Base-by-base conservation (phyloP, 2,888 invertebrate species). In the Pristionchus arcanus region DNA sequence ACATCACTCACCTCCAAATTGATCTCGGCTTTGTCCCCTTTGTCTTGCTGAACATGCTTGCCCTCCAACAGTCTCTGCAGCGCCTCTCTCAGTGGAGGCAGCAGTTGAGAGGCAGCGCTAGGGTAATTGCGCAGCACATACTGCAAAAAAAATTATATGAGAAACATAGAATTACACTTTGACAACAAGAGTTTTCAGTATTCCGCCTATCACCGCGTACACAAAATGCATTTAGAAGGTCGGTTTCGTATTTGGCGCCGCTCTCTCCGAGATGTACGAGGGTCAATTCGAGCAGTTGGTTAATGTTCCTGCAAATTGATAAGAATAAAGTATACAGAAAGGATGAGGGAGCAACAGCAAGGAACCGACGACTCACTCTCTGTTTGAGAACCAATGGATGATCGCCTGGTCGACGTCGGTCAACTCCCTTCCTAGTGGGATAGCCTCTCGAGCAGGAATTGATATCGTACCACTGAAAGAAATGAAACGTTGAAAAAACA, bases 41-140 rank as follows among this genome's bases (percentile, higher is more conserved):
- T 2, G 9, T 49, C 81, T 15, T 81, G 49, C 3, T 81, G 53
- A 5, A 81, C 81, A n/a, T 81, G 71, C 34, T 34, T 31, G 2
- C 71, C 71, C 11, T 21, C 68, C 77, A 92, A 28, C 19, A 90
- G 53, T 68, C 68, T 28, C 28, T 88, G 89, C 87, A 92, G 85
- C 28, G 31, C 53, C 13, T 59, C 42, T 28, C 42, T 16, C 28
- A 85, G 59, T 5, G 85, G 85, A 19, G 59, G 59, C 63, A 85
- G 59, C 25, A 87, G 68, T 11, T 28, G 68, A 15, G 91, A 89
- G 66, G 90, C 91, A 68, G 42, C 81, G 16, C 90, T 90, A 34
- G 92, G 91, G 88, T 90, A 92, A 83, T 92, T 92, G 31, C 92
- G 88, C 9, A 92, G 90, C 3, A 92, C 68, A 81, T 91, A 91